Evolutionary conservation across 2,113 vertebrate genomes (phyloP).

Genomic region (Scatophagus argus): DNA sequence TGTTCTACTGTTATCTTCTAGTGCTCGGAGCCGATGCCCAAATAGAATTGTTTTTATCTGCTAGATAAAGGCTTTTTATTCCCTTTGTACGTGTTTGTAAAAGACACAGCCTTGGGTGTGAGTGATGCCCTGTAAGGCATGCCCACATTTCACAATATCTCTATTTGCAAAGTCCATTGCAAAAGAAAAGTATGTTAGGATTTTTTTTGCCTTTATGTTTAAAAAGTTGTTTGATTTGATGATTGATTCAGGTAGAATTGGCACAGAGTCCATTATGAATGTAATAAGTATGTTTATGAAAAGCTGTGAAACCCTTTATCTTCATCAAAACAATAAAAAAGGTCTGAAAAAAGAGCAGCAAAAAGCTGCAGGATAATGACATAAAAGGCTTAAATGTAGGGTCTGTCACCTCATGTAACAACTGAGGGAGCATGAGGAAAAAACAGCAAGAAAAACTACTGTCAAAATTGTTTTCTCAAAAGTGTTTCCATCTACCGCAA

Average conservation of each 20-base stretch:
- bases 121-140: constrained; percentile 2
- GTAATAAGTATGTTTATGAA: background rate
- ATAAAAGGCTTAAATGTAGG: background rate
- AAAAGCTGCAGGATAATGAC: background rate
- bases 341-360: background rate
- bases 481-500: background rate
- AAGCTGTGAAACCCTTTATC: constrained; percentile 1
- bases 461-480: background rate
- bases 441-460: background rate
- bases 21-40: constrained; percentile 52
- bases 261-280: background rate
- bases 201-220: constrained; percentile 2
- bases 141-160: constrained; percentile 15
- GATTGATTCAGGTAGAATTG: background rate
- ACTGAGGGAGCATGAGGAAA: no score
- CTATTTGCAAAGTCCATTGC: constrained; percentile 4
- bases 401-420: background rate
- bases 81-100: constrained; percentile 7
- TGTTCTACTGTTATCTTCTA: constrained; percentile 65
- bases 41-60: constrained; percentile 62
- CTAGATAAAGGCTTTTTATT: constrained; percentile 53
- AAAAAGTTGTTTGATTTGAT: constrained; percentile 17
- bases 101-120: background rate
- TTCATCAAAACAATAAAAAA: constrained; percentile 4
- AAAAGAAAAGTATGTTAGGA: background rate